These are phyloP conservation scores for Arenaria interpres DNA, from an alignment of 2,113 vertebrate species.

Conservation along the genomic window DNA sequence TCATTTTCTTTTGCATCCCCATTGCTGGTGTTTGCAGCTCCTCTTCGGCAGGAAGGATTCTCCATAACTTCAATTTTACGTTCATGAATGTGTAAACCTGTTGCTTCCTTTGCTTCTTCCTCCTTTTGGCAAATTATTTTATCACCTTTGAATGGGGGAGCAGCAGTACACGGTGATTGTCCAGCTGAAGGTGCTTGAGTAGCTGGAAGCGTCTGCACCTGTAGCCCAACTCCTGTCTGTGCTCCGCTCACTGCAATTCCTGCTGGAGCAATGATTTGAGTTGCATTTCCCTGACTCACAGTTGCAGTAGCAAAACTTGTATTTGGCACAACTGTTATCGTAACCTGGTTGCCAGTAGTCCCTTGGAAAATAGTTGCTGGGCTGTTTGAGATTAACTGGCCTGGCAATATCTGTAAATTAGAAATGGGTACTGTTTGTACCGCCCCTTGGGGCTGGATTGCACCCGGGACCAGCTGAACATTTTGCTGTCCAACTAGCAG, in stretches of 20 bases:
- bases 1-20: conserved; percentile 87
- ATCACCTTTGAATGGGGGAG: conserved; percentile 94
- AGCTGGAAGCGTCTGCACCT: conserved; percentile 82
- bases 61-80: conserved; percentile 99
- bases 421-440: conserved; percentile 94
- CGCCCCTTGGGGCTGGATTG: conserved; percentile 83
- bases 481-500: conserved; percentile 88
- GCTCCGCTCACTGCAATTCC: conserved; percentile 81
- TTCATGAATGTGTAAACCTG: conserved; percentile 96
- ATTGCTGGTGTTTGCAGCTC: conserved; percentile 90
- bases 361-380: conserved; percentile 93
- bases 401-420: conserved; percentile 88
- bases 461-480: conserved; percentile 91
- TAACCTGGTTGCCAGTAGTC: conserved; percentile 92
- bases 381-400: conserved; percentile 92
- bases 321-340: conserved; percentile 99
- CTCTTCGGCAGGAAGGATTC: conserved; percentile 91
- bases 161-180: conserved; percentile 80
- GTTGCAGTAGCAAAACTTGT: conserved; percentile 91
- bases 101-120: conserved; percentile 98
- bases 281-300: conserved; percentile 88
- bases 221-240: conserved; percentile 84
- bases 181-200: conserved; percentile 81
- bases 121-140: conserved; percentile 99
- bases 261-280: conserved; percentile 83